Evolutionary conservation across 2,888 invertebrate species (phyloP).

Genomic region (Craniophora ligustri): DNA sequence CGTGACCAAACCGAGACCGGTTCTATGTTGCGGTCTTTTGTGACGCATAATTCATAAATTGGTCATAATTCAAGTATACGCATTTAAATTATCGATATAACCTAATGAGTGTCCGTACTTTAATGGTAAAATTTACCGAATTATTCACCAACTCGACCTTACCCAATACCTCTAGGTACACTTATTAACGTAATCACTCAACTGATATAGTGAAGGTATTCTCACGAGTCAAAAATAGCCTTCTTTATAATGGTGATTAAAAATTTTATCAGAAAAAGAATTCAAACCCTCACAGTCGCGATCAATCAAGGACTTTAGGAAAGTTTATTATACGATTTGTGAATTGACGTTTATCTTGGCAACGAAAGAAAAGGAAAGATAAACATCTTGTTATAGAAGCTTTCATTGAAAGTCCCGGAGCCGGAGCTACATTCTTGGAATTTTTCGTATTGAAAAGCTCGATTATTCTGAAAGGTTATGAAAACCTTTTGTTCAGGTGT

Average conservation of each 20-base stretch:
- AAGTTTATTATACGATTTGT: constrained; percentile 67
- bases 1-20: constrained; percentile 23
- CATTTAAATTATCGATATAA: too few species aligned
- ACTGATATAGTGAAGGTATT: too few species aligned
- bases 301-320: constrained; percentile 68
- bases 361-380: constrained; percentile 66
- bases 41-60: constrained; percentile 12
- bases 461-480: constrained; percentile 11
- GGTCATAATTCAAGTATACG: too few species aligned
- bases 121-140: too few species aligned
- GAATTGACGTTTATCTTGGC: constrained; percentile 69
- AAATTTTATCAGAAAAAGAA: constrained; percentile 4
- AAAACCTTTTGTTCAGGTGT: constrained; percentile 9
- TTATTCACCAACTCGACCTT: too few species aligned
- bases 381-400: constrained; percentile 67
- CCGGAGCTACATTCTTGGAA: constrained; percentile 6
- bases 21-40: constrained; percentile 53
- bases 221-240: too few species aligned
- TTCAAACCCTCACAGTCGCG: constrained; percentile 26
- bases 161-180: too few species aligned
- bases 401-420: constrained; percentile 57
- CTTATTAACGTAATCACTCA: too few species aligned
- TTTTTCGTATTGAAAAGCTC: constrained; percentile 12
- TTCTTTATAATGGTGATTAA: neutral
- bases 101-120: too few species aligned